Evolutionary conservation across 2,888 invertebrate species (phyloP).

Genomic region (Belgica antarctica): DNA sequence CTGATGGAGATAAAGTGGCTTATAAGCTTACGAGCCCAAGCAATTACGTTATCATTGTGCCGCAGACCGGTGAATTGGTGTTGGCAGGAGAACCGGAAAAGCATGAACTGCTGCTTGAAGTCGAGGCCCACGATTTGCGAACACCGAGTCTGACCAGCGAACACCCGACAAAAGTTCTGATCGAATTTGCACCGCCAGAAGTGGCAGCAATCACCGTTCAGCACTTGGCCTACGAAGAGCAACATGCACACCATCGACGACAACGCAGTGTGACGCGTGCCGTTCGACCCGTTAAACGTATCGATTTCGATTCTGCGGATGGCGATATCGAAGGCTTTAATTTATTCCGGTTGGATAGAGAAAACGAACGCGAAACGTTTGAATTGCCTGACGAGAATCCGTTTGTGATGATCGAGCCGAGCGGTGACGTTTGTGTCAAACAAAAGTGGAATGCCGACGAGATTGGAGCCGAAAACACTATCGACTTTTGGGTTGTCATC

Average conservation of each 20-base stretch:
- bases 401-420: constrained; percentile 89
- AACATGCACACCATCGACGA: constrained; percentile 60
- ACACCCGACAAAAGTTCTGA: constrained; percentile 70
- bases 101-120: constrained; percentile 67
- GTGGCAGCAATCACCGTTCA: constrained; percentile 63
- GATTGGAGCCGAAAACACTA: constrained; percentile 88
- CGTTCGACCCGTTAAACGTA: constrained; percentile 90
- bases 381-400: constrained; percentile 91
- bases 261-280: constrained; percentile 79
- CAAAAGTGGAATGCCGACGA: constrained; percentile 98
- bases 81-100: constrained; percentile 74
- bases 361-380: constrained; percentile 87
- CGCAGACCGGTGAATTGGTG: constrained; percentile 87
- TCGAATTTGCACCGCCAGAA: constrained; percentile 66
- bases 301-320: constrained; percentile 87
- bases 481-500: constrained; percentile 94
- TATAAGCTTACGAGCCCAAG: constrained; percentile 79
- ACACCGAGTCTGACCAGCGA: constrained; percentile 69
- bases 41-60: constrained; percentile 82
- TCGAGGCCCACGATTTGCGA: constrained; percentile 80
- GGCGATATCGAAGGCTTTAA: constrained; percentile 84
- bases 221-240: constrained; percentile 56
- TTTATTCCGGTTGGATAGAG: constrained; percentile 86
- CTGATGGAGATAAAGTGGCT: constrained; percentile 88
- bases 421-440: constrained; percentile 88